A percentile compares a stretch with the other conserved stretches of the same genome.
These are phyloP conservation scores for Trachelus troglodyta DNA, from an alignment of 2,888 invertebrate species.

Conservation along the genomic window DNA sequence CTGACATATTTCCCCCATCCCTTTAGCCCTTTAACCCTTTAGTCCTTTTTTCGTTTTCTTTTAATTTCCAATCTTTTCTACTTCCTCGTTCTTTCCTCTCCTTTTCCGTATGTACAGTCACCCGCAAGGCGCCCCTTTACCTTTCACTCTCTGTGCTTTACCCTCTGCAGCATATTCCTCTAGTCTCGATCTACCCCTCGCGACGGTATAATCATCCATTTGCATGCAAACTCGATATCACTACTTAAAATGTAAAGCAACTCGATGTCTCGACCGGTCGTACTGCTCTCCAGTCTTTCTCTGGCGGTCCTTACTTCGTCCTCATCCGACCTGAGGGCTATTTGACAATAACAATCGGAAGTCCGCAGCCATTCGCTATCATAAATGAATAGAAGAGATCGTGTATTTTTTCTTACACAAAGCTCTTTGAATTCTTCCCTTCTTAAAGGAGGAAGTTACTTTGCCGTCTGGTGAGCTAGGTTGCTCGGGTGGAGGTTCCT, in stretches of 20 bases:
- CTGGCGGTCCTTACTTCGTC: constrained; percentile 12
- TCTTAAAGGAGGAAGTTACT: too few species aligned
- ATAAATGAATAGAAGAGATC: too few species aligned
- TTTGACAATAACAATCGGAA: too few species aligned
- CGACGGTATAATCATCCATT: constrained; percentile 68
- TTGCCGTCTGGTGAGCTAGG: too few species aligned
- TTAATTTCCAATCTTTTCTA: constrained; percentile 19
- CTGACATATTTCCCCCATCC: constrained; percentile 11
- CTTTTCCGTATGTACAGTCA: constrained; percentile 3
- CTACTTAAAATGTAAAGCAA: constrained; percentile 68
- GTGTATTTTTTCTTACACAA: too few species aligned
- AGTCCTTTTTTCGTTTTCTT: constrained; percentile 19
- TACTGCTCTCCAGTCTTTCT: background rate
- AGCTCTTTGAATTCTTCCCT: too few species aligned
- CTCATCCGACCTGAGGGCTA: background rate
- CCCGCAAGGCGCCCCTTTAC: constrained; percentile 17
- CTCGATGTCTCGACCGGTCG: constrained; percentile 41
- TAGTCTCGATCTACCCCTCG: constrained; percentile 19
- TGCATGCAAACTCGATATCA: constrained; percentile 71
- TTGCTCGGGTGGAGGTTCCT: too few species aligned
- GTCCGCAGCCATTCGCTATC: too few species aligned
- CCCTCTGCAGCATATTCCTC: constrained; percentile 18
- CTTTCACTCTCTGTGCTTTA: constrained; percentile 1
- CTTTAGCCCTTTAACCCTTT: constrained; percentile 13
- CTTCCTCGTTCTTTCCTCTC: constrained; percentile 22